Evolutionary conservation across 2,888 invertebrate species (phyloP).

Genomic region (Oscheius sp.): DNA sequence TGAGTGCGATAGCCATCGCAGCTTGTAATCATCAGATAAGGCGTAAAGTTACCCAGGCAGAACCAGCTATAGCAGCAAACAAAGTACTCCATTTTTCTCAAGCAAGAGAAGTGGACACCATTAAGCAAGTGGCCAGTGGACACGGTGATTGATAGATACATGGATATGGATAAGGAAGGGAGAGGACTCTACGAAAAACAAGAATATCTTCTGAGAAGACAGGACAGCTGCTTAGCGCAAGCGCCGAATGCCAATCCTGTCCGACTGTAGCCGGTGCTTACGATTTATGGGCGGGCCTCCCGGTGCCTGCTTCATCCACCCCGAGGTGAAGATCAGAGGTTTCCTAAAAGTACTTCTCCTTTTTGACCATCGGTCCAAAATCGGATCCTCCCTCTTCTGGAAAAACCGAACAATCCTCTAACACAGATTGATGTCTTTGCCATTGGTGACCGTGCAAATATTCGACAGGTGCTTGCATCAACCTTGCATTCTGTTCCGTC

Average conservation of each 20-base stretch:
- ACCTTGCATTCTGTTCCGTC: no score
- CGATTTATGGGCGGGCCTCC: conserved; percentile 37
- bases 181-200: conserved; percentile 2
- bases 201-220: conserved; percentile 18
- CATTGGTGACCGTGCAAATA: no score
- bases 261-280: conserved; percentile 37
- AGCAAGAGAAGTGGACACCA: neutral
- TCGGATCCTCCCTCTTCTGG: neutral
- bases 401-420: no score
- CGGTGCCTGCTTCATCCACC: conserved; percentile 30
- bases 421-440: no score
- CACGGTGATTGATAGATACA: neutral
- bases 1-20: conserved; percentile 28
- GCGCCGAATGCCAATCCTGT: conserved; percentile 38
- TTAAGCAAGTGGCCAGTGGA: neutral
- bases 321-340: conserved; percentile 23
- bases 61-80: conserved; percentile 20
- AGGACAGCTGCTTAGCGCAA: conserved; percentile 26
- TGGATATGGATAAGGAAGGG: neutral
- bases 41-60: conserved; percentile 27
- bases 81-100: conserved; percentile 13
- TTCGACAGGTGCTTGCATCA: no score
- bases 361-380: conserved; percentile 24
- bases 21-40: conserved; percentile 36
- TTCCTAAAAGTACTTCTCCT: conserved; percentile 24